Base-by-base conservation (phyloP, 2,797 vertebrate species). In the Kryptolebias ocellatus region DNA sequence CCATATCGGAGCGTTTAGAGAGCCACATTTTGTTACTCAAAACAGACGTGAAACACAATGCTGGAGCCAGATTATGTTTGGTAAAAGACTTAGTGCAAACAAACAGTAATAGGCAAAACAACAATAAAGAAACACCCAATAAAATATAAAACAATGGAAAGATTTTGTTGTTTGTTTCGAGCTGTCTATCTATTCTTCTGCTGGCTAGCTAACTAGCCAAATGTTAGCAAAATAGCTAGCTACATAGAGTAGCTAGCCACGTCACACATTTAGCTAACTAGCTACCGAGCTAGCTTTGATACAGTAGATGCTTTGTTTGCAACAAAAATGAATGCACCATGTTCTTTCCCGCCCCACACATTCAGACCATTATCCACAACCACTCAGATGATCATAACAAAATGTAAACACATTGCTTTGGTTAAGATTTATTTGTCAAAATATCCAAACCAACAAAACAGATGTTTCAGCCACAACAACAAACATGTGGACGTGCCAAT, bases 381-480 rank as follows among this genome's bases (percentile, higher is more conserved):
- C 70, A 57, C 50, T 60, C 18, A 1, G 5, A n/a, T 20, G 53
- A 80, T 72, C 7, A 3, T 31, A 0, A 8, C 44, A 51, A 56
- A 52, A 55, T 53, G 47, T 79, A 72, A 79, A 84, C 75, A 80
- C 45, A 68, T 42, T 72, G 53, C 45, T 9, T 46, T 17, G 20
- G 17, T 56, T 27, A 57, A 64, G 31, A 70, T 54, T 6, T 28
- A 9, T 8, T 54, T 18, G 51, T 44, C 10, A 37, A 67, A 81
- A 79, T 70, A 70, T 44, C 52, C 39, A 72, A 54, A 55, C 10
- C 61, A 70, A 61, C 50, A 52, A 62, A 81, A 63, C 14, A 59
- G n/a, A 81, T 79, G 54, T 76, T 80, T 71, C 34, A 63, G 55
- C 61, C 71, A 66, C 80, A 80, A 59, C 72, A 67, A 69, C 51